Percentiles rank a stretch among this genome's conserved stretches.
These are phyloP conservation scores for Pseudorasbora parva DNA, from an alignment of 2,113 vertebrate species.

Conservation along the genomic window DNA sequence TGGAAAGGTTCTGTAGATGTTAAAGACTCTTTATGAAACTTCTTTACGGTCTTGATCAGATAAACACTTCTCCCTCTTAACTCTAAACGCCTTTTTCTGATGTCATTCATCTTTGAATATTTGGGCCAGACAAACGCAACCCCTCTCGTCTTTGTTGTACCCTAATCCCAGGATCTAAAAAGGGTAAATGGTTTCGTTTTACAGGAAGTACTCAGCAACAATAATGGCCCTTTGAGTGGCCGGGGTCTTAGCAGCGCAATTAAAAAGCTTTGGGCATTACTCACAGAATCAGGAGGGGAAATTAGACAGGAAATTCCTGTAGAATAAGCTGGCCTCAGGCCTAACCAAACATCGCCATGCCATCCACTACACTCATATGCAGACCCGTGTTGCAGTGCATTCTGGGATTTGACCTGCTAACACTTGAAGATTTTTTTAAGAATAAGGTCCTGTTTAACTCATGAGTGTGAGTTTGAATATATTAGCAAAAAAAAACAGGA, in stretches of 20 bases:
- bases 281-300: conserved; percentile 66
- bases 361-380: conserved; percentile 68
- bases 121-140: conserved; percentile 31
- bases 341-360: conserved; percentile 76
- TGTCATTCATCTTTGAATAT: conserved; percentile 34
- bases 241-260: conserved; percentile 76
- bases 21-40: background rate
- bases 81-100: conserved; percentile 31
- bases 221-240: conserved; percentile 77
- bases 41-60: background rate
- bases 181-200: conserved; percentile 68
- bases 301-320: conserved; percentile 84
- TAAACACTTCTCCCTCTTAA: background rate
- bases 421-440: background rate
- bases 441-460: no score
- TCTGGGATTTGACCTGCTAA: conserved; percentile 50
- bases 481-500: no score
- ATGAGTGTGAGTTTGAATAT: no score
- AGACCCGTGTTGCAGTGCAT: conserved; percentile 47
- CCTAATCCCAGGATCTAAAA: conserved; percentile 55
- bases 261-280: conserved; percentile 79
- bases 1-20: background rate
- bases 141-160: conserved; percentile 49
- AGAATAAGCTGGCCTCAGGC: conserved; percentile 77
- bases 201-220: conserved; percentile 84